phyloP scores from a whole-genome alignment of 1,140 invertebrate species.

The Globodera rostochiensis region DNA sequence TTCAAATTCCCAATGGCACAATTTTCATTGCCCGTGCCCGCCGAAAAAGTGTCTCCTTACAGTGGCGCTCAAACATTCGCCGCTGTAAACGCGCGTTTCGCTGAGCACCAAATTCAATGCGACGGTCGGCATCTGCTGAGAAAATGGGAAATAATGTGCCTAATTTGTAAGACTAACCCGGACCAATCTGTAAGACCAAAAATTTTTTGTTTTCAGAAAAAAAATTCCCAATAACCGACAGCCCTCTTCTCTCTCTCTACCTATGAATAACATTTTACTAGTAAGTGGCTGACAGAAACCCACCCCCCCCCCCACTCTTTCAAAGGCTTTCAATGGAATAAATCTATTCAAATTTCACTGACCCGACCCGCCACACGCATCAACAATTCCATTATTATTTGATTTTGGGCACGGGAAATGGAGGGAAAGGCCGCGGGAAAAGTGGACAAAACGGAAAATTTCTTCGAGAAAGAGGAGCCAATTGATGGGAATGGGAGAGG shows the following conservation, averaged over 20 bases:
- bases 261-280: too few relatives aligned
- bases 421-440: neutral
- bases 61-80: constrained; percentile 52
- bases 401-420: neutral
- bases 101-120: constrained; percentile 53
- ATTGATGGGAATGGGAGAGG: neutral
- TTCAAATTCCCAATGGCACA: too few relatives aligned
- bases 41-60: neutral
- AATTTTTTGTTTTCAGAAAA: too few relatives aligned
- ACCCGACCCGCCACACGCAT: constrained; percentile 13
- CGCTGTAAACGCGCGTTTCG: constrained; percentile 55
- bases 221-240: too few relatives aligned
- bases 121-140: constrained; percentile 57
- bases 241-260: too few relatives aligned
- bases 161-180: too few relatives aligned
- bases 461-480: neutral
- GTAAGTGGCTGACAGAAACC: too few relatives aligned
- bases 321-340: too few relatives aligned
- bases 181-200: too few relatives aligned
- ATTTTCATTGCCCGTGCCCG: too few relatives aligned
- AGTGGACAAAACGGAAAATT: neutral
- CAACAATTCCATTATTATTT: constrained; percentile 18
- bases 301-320: too few relatives aligned
- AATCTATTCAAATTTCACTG: neutral
- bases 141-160: neutral